phyloP scores from a whole-genome alignment of 2,888 invertebrate species.

The Tortricodes alternella region DNA sequence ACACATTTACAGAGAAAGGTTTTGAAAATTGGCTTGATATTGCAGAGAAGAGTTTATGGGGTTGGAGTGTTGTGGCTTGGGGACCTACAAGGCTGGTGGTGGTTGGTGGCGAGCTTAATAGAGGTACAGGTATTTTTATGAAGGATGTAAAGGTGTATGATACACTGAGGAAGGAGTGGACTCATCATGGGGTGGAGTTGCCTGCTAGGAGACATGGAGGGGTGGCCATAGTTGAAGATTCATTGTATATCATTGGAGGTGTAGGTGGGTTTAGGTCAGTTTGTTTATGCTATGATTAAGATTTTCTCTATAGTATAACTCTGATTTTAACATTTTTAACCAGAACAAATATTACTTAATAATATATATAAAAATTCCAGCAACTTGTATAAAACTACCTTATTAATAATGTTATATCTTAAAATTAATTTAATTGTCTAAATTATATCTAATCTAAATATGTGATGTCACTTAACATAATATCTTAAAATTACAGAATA shows the following conservation, averaged over 20 bases:
- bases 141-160: constrained; percentile 68
- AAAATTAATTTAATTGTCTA: too few species aligned
- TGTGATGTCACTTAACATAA: too few species aligned
- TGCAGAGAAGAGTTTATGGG: constrained; percentile 66
- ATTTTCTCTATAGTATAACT: too few species aligned
- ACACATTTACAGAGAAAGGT: constrained; percentile 52
- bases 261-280: constrained; percentile 74
- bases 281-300: neutral
- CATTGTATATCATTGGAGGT: constrained; percentile 64
- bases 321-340: neutral
- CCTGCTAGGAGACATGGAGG: constrained; percentile 65
- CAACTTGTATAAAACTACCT: too few species aligned
- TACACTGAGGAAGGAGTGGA: constrained; percentile 60
- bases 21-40: constrained; percentile 65
- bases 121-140: constrained; percentile 64
- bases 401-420: too few species aligned
- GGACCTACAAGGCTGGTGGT: constrained; percentile 60
- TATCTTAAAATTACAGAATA: constrained; percentile 69
- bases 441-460: too few species aligned
- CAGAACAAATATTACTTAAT: too few species aligned
- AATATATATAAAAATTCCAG: too few species aligned
- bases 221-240: constrained; percentile 54
- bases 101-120: constrained; percentile 66
- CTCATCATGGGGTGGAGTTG: constrained; percentile 57
- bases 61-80: constrained; percentile 68